Evolutionary conservation across 2,888 invertebrate species (phyloP).

Genomic region (Trichogramma evanescens): DNA sequence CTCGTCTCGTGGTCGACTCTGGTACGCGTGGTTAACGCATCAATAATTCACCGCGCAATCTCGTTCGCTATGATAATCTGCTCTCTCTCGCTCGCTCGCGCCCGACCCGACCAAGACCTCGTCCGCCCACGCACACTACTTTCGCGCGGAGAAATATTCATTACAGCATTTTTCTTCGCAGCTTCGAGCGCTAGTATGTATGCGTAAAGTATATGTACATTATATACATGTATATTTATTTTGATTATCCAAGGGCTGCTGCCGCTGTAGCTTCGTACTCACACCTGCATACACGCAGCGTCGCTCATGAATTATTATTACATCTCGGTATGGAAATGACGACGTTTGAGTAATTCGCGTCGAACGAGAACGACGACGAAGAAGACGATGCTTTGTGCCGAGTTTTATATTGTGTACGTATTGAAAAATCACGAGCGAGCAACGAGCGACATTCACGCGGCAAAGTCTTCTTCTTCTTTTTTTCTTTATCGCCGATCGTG

Average conservation of each 20-base stretch:
- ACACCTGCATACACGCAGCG: too few species aligned
- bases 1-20: slow-evolving; percentile 26
- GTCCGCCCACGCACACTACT: too few species aligned
- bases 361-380: background rate
- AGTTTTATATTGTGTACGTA: background rate
- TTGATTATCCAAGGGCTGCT: too few species aligned
- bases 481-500: background rate
- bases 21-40: slow-evolving; percentile 21
- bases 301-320: slow-evolving; percentile 12
- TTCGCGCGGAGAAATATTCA: slow-evolving; percentile 39
- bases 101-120: too few species aligned
- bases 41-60: slow-evolving; percentile 42
- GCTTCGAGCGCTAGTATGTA: background rate
- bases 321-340: slow-evolving; percentile 1
- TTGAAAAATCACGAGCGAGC: background rate
- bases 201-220: too few species aligned
- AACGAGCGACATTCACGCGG: background rate
- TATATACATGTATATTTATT: too few species aligned
- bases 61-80: slow-evolving; percentile 43
- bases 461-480: background rate
- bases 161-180: slow-evolving; percentile 31
- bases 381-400: background rate
- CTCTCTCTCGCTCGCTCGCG: slow-evolving; percentile 8
- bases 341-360: background rate
- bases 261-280: too few species aligned